These are phyloP conservation scores for Triplophysa siluroides DNA, from an alignment of 2,113 vertebrate species.

Conservation along the genomic window DNA sequence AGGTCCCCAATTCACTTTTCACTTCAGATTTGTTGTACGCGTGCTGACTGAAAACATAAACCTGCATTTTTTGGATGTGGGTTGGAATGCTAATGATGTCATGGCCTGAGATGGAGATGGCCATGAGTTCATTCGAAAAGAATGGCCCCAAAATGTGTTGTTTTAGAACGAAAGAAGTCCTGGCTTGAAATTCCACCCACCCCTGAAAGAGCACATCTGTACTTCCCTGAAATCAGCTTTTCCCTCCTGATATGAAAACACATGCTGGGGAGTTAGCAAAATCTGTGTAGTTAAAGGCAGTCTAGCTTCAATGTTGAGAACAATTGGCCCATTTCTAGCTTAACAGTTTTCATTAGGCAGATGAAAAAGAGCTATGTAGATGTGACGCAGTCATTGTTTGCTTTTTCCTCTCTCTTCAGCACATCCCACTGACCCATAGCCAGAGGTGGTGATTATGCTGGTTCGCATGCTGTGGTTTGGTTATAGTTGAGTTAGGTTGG, in stretches of 20 bases:
- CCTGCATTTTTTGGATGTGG: slow-evolving; percentile 32
- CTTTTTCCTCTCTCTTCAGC: slow-evolving; percentile 7
- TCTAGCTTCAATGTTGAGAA: not conserved
- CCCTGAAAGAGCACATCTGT: slow-evolving; percentile 10
- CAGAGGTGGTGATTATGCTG: slow-evolving; percentile 50
- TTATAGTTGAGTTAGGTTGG: slow-evolving; percentile 57
- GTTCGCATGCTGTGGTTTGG: slow-evolving; percentile 65
- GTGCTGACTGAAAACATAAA: not conserved
- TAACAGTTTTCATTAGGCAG: slow-evolving; percentile 38
- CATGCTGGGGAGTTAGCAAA: not conserved
- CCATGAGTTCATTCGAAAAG: slow-evolving; percentile 7
- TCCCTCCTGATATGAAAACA: slow-evolving; percentile 4
- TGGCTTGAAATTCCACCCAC: not conserved
- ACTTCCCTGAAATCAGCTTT: slow-evolving; percentile 21
- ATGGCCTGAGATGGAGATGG: slow-evolving; percentile 5
- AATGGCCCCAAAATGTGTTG: not conserved
- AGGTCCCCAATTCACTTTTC: slow-evolving; percentile 14
- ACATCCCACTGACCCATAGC: slow-evolving; percentile 10
- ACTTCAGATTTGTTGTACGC: not conserved
- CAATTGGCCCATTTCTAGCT: slow-evolving; percentile 36
- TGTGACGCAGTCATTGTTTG: slow-evolving; percentile 30
- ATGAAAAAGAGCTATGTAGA: slow-evolving; percentile 30
- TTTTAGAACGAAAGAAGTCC: not conserved
- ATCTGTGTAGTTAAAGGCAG: not conserved
- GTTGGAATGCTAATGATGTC: slow-evolving; percentile 43